These are phyloP conservation scores for Bombus confusus DNA, from an alignment of 1,140 invertebrate species.

Conservation along the genomic window DNA sequence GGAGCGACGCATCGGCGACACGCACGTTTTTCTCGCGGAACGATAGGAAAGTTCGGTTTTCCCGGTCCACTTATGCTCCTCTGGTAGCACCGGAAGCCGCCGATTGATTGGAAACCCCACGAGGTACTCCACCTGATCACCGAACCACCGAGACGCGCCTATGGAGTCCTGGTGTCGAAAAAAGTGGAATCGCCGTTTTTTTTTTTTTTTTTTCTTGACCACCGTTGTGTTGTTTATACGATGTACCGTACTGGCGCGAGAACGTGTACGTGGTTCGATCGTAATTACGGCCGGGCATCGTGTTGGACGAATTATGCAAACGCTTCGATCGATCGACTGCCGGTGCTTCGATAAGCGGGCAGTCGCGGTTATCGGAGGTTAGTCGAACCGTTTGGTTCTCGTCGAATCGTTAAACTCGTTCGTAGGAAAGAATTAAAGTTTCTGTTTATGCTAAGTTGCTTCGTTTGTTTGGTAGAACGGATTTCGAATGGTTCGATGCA, in stretches of 20 bases:
- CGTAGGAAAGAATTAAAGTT: rapidly evolving
- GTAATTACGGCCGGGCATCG: not conserved
- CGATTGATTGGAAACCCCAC: conserved; percentile 83
- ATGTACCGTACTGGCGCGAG: rapidly evolving
- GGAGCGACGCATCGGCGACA: conserved; percentile 71
- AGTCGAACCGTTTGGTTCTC: no score
- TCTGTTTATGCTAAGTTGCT: not conserved
- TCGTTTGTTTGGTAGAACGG: not conserved
- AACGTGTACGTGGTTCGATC: not conserved
- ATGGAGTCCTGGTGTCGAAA: conserved; percentile 71
- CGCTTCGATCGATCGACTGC: no score
- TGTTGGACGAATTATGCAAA: no score
- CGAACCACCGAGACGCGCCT: conserved; percentile 22
- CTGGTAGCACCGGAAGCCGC: conserved; percentile 81
- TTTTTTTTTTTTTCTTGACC: not conserved
- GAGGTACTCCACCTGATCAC: conserved; percentile 65
- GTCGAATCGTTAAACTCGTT: no score
- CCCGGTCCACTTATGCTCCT: conserved; percentile 79
- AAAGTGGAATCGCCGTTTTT: conserved; percentile 47
- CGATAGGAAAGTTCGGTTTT: conserved; percentile 82
- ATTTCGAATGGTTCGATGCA: not conserved
- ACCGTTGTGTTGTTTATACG: not conserved
- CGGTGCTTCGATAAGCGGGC: no score
- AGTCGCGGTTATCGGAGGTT: no score
- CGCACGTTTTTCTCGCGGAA: conserved; percentile 67